Conservation (phyloP, 1,140 invertebrate species). For the Cepaea nemoralis region DNA sequence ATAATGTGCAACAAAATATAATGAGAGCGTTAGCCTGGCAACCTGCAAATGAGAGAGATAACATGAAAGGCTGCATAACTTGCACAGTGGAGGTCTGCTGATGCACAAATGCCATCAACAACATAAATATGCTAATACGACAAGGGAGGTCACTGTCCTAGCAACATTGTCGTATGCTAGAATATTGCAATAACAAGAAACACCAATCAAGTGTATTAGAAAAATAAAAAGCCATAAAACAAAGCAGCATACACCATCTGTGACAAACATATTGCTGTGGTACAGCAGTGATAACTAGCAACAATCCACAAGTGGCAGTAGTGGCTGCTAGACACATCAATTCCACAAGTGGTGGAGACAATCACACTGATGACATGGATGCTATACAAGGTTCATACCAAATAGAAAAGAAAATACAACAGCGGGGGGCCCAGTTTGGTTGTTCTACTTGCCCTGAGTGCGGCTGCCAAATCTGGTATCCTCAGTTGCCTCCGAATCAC, state of each 20-base stretch:
- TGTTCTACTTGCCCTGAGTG: conserved; percentile 2
- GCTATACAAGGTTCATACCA: background rate
- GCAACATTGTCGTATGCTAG: background rate
- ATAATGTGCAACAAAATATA: background rate
- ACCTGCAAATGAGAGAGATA: background rate
- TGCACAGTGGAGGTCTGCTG: background rate
- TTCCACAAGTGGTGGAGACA: background rate
- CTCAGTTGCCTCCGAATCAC: background rate
- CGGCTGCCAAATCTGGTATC: background rate
- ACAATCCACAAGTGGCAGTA: background rate
- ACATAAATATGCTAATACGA: background rate
- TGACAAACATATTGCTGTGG: background rate
- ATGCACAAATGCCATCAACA: background rate
- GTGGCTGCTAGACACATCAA: background rate
- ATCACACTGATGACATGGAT: background rate
- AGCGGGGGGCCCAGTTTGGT: background rate
- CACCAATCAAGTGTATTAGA: background rate
- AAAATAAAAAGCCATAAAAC: background rate
- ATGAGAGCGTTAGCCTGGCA: background rate
- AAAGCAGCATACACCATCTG: background rate
- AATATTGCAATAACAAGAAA: background rate
- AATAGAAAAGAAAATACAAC: conserved; percentile 5
- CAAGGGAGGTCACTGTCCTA: background rate
- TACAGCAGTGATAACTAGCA: background rate
- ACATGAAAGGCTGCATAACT: background rate